phyloP scores from a whole-genome alignment of 2,113 vertebrate species.

The Parotia lawesii region DNA sequence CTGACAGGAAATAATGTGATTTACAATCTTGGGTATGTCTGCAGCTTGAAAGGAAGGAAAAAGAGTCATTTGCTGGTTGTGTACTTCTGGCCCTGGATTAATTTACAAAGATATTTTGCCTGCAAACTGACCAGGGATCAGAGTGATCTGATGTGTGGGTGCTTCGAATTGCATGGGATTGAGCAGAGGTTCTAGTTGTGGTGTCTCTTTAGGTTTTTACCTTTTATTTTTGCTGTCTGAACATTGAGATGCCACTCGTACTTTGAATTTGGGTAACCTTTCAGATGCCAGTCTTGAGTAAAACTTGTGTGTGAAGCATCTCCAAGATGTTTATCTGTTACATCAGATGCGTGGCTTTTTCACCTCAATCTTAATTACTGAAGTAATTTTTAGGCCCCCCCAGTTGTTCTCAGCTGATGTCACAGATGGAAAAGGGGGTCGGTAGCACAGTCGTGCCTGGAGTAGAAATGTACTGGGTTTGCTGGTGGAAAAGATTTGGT shows the following conservation, averaged over 20 bases:
- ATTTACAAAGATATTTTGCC: not conserved
- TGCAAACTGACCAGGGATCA: not conserved
- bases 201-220: not conserved
- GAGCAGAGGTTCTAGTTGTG: not conserved
- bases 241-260: not conserved
- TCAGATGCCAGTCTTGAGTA: not conserved
- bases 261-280: not conserved
- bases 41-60: not conserved
- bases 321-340: not conserved
- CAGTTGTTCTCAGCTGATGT: not conserved
- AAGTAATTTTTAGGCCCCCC: not conserved
- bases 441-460: not conserved
- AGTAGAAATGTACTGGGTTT: not conserved
- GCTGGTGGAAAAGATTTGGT: not conserved
- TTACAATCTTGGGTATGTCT: not conserved
- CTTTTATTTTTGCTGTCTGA: not conserved
- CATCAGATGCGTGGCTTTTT: not conserved
- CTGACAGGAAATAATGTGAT: constrained; percentile 4
- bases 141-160: not conserved
- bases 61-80: not conserved
- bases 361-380: not conserved
- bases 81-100: not conserved
- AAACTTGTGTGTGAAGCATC: not conserved
- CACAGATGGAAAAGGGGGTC: not conserved
- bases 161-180: not conserved